Base-by-base conservation (phyloP, 2,797 vertebrate genomes). In the Apodemus agrarius region DNA sequence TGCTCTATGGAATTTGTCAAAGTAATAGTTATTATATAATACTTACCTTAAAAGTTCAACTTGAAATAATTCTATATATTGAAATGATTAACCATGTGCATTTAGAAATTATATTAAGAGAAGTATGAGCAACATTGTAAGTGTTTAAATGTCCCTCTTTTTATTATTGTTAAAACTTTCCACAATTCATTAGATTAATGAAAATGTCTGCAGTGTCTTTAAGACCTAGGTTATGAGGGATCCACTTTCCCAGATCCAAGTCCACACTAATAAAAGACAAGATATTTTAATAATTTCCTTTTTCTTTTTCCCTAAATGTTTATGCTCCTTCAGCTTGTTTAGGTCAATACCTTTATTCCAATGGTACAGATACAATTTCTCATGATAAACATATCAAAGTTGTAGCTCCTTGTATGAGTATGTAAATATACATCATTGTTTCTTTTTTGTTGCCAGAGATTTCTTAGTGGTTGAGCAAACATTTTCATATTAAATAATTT, bases 61-160 rank as follows among this genome's bases (percentile, higher is more conserved):
- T 94, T 61, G 82, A 93, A 93, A 46, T 3, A 80, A 78, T 74
- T 1, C 8, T 17, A 17, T 63, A 61, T 86, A 82, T 40, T 74
- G 16, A 91, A 95, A 80, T 2, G 1, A 75, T 74, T 22, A 46
- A 34, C 3, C 1, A 17, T 17, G 5, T 63, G 9, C 0, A 65
- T 72, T 85, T 72, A 93, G 13, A 95, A 96, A 69, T 65, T 86
- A 86, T 46, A 26, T 31, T 88, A 19, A 82, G 72, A 78, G 61
- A 90, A 92, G 79, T 89, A 13, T 59, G 3, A 82, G 61, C 65
- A 37, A 31, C 22, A 85, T 31, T 79, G 8, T 76, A 29, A 3
- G 14, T 74, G 3, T 80, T 85, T 93, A 29, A 49, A 54, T 72
- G 75, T 43, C 43, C 24, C 37, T 72, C 0, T 57, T 94, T 4